These are phyloP conservation scores for Volucella bombylans DNA, from an alignment of 2,888 invertebrate species.

Conservation along the genomic window DNA sequence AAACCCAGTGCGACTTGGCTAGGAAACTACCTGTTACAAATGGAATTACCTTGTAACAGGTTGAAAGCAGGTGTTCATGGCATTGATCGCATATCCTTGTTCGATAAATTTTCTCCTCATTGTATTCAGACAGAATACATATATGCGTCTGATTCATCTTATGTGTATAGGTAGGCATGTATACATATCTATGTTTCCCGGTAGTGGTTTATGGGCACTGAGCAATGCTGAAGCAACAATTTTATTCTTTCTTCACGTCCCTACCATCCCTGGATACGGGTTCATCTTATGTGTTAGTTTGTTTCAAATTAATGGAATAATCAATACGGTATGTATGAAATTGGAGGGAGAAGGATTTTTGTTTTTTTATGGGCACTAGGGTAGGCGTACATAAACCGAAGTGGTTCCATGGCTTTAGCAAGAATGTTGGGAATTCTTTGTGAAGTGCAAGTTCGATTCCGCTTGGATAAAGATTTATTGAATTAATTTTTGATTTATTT, in stretches of 20 bases:
- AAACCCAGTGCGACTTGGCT: constrained; percentile 3
- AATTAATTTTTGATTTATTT: constrained; percentile 35
- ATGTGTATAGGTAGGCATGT: constrained; percentile 2
- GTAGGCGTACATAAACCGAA: neutral
- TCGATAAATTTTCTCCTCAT: constrained; percentile 55
- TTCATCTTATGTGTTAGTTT: constrained; percentile 38
- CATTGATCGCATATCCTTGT: constrained; percentile 73
- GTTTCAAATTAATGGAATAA: constrained; percentile 72
- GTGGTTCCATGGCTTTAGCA: neutral
- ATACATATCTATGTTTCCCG: neutral
- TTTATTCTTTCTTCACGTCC: constrained; percentile 21
- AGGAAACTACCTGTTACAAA: constrained; percentile 70
- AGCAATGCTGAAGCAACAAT: constrained; percentile 70
- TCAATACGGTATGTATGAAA: constrained; percentile 63
- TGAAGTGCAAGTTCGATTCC: constrained; percentile 51
- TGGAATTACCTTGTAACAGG: constrained; percentile 70
- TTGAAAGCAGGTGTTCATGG: constrained; percentile 73
- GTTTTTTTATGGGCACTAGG: neutral
- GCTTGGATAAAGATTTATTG: constrained; percentile 37
- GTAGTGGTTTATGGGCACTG: constrained; percentile 26
- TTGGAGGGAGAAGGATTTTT: constrained; percentile 13
- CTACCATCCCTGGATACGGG: neutral
- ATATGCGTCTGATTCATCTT: constrained; percentile 32
- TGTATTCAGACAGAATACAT: neutral
- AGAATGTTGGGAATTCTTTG: constrained; percentile 30